phyloP scores from a whole-genome alignment of 37 sponge, comb jelly and placozoan species.

The Agelas oroides region DNA sequence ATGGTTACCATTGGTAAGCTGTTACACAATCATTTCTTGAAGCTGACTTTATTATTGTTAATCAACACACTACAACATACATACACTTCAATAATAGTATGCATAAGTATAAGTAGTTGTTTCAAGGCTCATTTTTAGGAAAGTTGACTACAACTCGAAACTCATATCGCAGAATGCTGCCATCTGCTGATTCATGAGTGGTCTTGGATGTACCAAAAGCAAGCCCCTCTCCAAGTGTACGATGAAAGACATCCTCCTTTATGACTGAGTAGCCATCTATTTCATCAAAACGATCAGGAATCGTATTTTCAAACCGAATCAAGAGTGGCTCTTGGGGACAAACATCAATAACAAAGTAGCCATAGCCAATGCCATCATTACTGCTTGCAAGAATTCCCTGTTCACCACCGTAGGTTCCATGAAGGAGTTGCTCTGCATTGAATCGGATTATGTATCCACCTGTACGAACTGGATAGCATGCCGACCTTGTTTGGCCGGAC shows the following conservation, averaged over 20 bases:
- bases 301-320: neutral
- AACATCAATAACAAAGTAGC: conserved; percentile 15
- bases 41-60: no score
- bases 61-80: no score
- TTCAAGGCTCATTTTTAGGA: no score
- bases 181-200: no score
- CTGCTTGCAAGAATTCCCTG: neutral
- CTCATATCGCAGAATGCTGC: no score
- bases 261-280: neutral
- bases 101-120: no score
- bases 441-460: conserved; percentile 18
- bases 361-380: neutral
- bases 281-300: neutral
- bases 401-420: conserved; percentile 25
- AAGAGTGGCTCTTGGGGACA: conserved; percentile 23
- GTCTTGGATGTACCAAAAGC: neutral
- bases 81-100: no score
- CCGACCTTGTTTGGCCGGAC: neutral
- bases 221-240: neutral
- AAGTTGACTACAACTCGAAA: no score
- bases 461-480: conserved; percentile 13
- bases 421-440: neutral
- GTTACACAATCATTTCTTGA: no score
- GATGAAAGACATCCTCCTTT: neutral
- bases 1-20: no score